Percentiles rank a stretch among this genome's conserved stretches.
phyloP scores from a whole-genome alignment of 2,888 invertebrate genomes.

The Hypomecis punctinalis region DNA sequence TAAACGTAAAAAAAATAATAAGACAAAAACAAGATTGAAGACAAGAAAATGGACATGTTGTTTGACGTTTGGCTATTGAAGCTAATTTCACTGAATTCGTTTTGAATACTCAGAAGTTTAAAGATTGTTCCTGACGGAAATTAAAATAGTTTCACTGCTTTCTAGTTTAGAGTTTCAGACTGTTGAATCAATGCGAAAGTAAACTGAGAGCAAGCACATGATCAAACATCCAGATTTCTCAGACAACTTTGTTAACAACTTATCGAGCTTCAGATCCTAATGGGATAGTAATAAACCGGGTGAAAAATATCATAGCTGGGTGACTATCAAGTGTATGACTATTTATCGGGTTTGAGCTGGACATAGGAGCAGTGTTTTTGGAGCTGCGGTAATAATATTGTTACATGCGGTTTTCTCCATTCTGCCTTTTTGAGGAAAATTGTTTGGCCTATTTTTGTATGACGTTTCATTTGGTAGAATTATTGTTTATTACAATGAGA shows the following conservation, averaged over 20 bases:
- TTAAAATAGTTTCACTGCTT: conserved; percentile 1
- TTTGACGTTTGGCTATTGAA: conserved; percentile 1
- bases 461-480: too few species aligned
- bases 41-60: background rate
- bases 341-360: too few species aligned
- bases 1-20: background rate
- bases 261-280: conserved; percentile 4
- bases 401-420: too few species aligned
- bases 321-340: too few species aligned
- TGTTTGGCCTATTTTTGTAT: too few species aligned
- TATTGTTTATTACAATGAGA: too few species aligned
- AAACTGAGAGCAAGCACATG: conserved; percentile 14
- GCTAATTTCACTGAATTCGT: conserved; percentile 3
- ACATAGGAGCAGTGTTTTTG: too few species aligned
- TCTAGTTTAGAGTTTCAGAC: background rate
- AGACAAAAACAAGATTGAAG: background rate
- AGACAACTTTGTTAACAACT: conserved; percentile 13
- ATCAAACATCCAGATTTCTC: conserved; percentile 20
- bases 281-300: too few species aligned
- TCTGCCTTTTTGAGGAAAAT: too few species aligned
- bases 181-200: conserved; percentile 19
- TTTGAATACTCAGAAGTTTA: conserved; percentile 8
- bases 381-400: too few species aligned
- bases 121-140: conserved; percentile 7
- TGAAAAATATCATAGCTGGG: too few species aligned